Conservation (phyloP, 1,140 invertebrate genomes). For the Scaptomyza graminum region DNA sequence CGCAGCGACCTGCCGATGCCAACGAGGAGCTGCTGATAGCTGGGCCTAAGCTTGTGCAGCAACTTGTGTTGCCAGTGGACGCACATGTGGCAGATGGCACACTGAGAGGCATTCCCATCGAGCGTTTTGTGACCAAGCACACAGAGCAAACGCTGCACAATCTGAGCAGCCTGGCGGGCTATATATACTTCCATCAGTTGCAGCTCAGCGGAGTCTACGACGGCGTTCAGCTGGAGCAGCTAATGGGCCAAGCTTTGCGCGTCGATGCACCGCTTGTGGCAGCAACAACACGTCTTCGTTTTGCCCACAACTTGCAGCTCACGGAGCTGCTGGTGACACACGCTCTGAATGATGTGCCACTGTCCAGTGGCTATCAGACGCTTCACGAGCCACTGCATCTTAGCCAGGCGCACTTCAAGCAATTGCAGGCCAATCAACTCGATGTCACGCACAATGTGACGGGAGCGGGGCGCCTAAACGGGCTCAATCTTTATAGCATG, state of each 20-base stretch:
- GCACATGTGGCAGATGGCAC: slow-evolving; percentile 53
- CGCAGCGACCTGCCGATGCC: slow-evolving; percentile 67
- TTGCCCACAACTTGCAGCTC: slow-evolving; percentile 31
- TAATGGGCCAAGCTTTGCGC: slow-evolving; percentile 75
- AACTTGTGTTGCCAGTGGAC: slow-evolving; percentile 71
- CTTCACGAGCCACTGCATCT: slow-evolving; percentile 62
- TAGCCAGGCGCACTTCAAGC: slow-evolving; percentile 32
- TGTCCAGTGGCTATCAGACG: slow-evolving; percentile 56
- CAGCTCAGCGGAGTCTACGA: slow-evolving; percentile 69
- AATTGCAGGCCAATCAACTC: slow-evolving; percentile 33
- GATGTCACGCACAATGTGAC: slow-evolving; percentile 52
- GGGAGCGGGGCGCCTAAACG: slow-evolving; percentile 54
- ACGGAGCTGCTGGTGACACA: slow-evolving; percentile 26
- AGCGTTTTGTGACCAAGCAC: slow-evolving; percentile 83
- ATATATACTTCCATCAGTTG: slow-evolving; percentile 83
- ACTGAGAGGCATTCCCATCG: slow-evolving; percentile 82
- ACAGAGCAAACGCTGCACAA: slow-evolving; percentile 78
- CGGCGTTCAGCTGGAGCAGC: slow-evolving; percentile 80
- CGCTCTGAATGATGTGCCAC: slow-evolving; percentile 48
- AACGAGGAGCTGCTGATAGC: slow-evolving; percentile 70
- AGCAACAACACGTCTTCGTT: slow-evolving; percentile 38
- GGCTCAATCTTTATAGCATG: slow-evolving; percentile 9
- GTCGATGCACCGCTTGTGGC: slow-evolving; percentile 54
- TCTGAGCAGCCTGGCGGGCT: slow-evolving; percentile 73
- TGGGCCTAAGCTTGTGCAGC: slow-evolving; percentile 82